These are phyloP conservation scores for Eunapius fragilis DNA, from an alignment of 37 sponge, comb jelly and placozoan genomes.

Conservation along the genomic window DNA sequence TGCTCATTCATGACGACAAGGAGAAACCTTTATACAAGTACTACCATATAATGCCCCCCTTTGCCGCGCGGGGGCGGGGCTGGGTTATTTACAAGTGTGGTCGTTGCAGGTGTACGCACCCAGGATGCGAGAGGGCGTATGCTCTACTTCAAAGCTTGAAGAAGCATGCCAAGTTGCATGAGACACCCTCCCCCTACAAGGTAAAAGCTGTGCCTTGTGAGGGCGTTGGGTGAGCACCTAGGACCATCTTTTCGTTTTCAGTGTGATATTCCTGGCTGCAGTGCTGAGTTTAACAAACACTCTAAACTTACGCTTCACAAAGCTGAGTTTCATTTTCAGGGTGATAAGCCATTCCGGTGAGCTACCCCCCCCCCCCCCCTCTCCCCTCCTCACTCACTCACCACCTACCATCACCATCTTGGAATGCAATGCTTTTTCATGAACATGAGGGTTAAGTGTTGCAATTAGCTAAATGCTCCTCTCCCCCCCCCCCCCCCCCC, in stretches of 20 bases:
- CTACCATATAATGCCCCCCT: background rate
- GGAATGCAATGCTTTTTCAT: background rate
- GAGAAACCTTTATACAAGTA: conserved; percentile 1
- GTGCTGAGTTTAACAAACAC: conserved; percentile 56
- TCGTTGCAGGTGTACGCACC: conserved; percentile 41
- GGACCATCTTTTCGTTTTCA: background rate
- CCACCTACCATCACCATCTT: background rate
- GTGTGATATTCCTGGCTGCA: conserved; percentile 62
- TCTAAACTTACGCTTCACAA: conserved; percentile 48
- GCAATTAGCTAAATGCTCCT: background rate
- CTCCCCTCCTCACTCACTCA: background rate
- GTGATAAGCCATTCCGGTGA: conserved; percentile 42
- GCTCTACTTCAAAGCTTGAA: conserved; percentile 34
- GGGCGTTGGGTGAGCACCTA: background rate
- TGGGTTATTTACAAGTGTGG: background rate
- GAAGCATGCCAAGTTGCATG: conserved; percentile 56
- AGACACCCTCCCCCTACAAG: conserved; percentile 49
- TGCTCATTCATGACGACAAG: conserved; percentile 25
- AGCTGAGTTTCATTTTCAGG: conserved; percentile 3
- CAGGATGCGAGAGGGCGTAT: conserved; percentile 55
- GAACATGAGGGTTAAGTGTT: too few species aligned
- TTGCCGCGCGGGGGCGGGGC: background rate
- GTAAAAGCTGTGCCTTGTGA: conserved; percentile 7
- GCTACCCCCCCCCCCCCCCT: background rate
- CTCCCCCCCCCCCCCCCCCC: too few species aligned